Percentiles rank a stretch among this genome's conserved stretches.
Evolutionary conservation across 2,888 invertebrate species (phyloP).

Genomic region (Aricia artaxerxes): DNA sequence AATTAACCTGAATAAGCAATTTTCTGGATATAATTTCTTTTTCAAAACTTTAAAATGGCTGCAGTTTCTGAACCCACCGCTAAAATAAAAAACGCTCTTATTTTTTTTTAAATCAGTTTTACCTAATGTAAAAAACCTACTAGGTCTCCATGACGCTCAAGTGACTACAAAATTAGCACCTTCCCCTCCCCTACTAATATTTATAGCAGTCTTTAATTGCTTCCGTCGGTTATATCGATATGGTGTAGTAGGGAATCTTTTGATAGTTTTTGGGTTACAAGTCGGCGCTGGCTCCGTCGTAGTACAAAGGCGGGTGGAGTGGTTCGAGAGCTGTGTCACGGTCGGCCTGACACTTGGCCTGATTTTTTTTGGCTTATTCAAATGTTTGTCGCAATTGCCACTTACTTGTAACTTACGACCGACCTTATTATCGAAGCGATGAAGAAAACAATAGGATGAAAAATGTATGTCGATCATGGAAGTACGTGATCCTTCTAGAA

Average conservation of each 20-base stretch:
- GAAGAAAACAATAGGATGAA: neutral
- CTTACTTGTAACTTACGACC: conserved; percentile 2
- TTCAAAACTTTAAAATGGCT: too few relatives aligned
- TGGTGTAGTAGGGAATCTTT: neutral
- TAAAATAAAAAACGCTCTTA: too few relatives aligned
- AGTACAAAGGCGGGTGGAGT: neutral
- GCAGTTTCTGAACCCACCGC: too few relatives aligned
- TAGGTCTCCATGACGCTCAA: too few relatives aligned
- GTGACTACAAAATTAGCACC: too few relatives aligned
- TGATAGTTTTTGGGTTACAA: conserved; percentile 23
- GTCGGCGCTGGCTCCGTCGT: neutral
- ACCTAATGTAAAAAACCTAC: too few relatives aligned
- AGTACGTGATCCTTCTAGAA: neutral
- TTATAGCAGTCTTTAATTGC: neutral
- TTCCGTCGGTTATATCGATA: neutral
- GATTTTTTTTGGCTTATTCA: neutral
- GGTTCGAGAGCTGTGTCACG: conserved; percentile 15
- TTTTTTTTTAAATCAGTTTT: too few relatives aligned
- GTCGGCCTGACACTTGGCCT: neutral
- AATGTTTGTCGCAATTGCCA: conserved; percentile 9
- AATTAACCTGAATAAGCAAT: too few relatives aligned
- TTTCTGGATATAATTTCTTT: too few relatives aligned
- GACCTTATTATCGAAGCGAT: neutral
- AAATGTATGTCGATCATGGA: neutral
- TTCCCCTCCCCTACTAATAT: too few relatives aligned